These are phyloP conservation scores for Furcifer pardalis DNA, from an alignment of 2,797 vertebrate species.

Conservation along the genomic window DNA sequence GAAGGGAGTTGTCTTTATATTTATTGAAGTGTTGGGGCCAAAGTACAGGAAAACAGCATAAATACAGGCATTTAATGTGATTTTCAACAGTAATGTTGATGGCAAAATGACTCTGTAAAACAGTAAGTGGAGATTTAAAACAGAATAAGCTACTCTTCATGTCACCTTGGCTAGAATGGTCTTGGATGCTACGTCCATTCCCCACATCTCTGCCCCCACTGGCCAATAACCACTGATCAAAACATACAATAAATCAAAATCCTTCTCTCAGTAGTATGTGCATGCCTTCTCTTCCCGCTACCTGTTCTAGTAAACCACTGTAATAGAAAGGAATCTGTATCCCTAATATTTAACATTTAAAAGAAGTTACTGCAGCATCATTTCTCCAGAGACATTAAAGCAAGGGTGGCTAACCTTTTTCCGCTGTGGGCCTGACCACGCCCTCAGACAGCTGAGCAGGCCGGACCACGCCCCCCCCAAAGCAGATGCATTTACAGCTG, in stretches of 20 bases:
- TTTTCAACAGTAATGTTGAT: slow-evolving; percentile 12
- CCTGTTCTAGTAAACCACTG: no score
- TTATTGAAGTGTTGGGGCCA: slow-evolving; percentile 11
- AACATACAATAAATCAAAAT: not conserved
- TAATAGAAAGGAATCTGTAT: not conserved
- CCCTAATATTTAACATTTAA: not conserved
- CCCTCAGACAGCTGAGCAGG: no score
- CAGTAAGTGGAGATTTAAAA: slow-evolving; percentile 14
- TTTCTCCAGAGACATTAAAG: not conserved
- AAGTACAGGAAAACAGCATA: slow-evolving; percentile 4
- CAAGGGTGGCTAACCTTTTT: no score
- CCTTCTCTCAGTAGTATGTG: not conserved
- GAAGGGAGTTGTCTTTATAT: slow-evolving; percentile 21
- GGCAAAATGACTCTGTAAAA: not conserved
- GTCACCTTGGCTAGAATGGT: not conserved
- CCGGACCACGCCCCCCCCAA: no score
- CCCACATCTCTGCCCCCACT: no score
- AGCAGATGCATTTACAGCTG: no score
- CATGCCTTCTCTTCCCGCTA: not conserved
- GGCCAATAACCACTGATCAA: not conserved
- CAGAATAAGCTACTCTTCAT: slow-evolving; percentile 5
- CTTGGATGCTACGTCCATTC: no score
- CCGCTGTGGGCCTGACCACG: no score
- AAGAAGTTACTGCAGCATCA: not conserved
- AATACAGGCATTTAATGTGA: slow-evolving; percentile 10